Conservation (phyloP, 1,140 invertebrate species). For the Goniozus legneri region DNA sequence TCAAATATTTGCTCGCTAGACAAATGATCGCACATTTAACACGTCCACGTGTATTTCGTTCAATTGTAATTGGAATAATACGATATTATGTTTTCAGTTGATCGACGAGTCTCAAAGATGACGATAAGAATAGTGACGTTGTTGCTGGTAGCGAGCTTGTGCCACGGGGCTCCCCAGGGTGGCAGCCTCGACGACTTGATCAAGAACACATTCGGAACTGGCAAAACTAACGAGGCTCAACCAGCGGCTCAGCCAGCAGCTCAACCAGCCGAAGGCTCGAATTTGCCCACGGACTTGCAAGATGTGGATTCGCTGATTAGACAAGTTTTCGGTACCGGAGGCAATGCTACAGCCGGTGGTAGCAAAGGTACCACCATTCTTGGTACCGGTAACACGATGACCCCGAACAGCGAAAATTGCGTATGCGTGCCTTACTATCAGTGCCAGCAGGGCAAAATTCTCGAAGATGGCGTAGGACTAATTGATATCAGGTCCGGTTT, state of each 20-base stretch:
- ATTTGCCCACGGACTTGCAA: neutral
- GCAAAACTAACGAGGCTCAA: no score
- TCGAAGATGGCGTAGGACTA: conserved; percentile 68
- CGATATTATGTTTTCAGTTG: no score
- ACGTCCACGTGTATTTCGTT: no score
- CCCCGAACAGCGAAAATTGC: conserved; percentile 33
- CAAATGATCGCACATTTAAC: no score
- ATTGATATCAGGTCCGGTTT: conserved; percentile 68
- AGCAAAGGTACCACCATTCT: conserved; percentile 10
- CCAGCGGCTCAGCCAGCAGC: neutral
- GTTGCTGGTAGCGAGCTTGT: no score
- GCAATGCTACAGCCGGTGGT: neutral
- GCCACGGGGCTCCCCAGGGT: neutral
- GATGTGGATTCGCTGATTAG: conserved; percentile 23
- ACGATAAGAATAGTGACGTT: no score
- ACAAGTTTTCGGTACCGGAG: conserved; percentile 19
- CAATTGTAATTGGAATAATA: no score
- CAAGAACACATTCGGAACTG: neutral
- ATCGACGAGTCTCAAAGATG: no score
- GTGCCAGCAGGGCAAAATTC: conserved; percentile 64
- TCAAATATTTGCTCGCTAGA: no score
- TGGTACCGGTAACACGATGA: conserved; percentile 17
- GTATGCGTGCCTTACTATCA: conserved; percentile 67
- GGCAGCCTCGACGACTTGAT: conserved; percentile 8
- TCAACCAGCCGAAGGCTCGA: neutral